Evolutionary conservation across 64 coral and sea anemone genomes (phyloP), one percentile per base, ranked within the genome.

Genomic region (Pocillopora damicornis): DNA sequence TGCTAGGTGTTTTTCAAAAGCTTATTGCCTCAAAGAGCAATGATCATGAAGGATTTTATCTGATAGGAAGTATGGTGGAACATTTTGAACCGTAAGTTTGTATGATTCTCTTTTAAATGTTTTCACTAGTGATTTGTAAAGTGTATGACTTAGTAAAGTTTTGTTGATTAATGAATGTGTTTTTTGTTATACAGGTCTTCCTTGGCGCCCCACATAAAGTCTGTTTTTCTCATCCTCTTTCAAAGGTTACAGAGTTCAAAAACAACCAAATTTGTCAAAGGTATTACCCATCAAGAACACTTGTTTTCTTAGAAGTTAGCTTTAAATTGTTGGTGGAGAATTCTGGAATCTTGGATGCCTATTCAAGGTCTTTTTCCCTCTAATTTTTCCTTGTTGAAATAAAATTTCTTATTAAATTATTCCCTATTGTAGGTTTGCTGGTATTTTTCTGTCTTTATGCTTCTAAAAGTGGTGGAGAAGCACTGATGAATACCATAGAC

Each of bases 1-100:
- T 99, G 37, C 72, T 99, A 56, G 97, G 97, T 34, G 97, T 99
- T 60, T 99, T 99, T 79, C 97, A 99, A 82, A 99, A 99, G 62
- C 86, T 99, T 17, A 93, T 99, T 63, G 93, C 97, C 11, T 99
- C 97, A 18, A 95, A 93, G 78, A 63, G 88, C 58, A 99, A 99
- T 73, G 97, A 99, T 51, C 97, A 99, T 82, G 93, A 99, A 93
- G 97, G 97, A 61, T 99, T 99, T 76, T 99, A 99, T 75, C 88
- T 99, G 51, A 60, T 99, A 5, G 92, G 92, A 37, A 95, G 90
- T 75, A 92, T 99, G 81, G 88, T 99, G 69, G 97, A 99, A 56
- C 90, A 91, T 22, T 90, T 99, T 36, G 97, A 99, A 45, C 90
- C 80, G 97, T 99, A 37, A 93, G 88, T 93, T 37, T 18, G 20